Conservation (phyloP, 1,140 invertebrate genomes). For the Micrasema minimum region DNA sequence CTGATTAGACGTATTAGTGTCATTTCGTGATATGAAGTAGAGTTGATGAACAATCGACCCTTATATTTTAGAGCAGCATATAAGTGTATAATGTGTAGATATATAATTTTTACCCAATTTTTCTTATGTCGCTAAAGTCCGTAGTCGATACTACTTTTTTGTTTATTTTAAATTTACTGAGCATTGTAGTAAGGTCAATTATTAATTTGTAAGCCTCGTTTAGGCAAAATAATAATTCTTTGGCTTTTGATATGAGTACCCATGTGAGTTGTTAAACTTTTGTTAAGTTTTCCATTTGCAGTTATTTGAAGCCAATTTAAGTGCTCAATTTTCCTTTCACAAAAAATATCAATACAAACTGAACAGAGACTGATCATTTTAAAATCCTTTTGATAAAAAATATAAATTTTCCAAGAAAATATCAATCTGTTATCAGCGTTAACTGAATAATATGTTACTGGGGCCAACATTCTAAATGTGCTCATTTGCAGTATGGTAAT, state of each 20-base stretch:
- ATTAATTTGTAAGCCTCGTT: constrained; percentile 24
- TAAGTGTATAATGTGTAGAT: no score
- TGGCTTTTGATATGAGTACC: background rate
- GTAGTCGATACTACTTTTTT: no score
- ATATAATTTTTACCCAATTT: no score
- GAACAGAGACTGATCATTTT: constrained; percentile 21
- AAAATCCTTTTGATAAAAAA: constrained; percentile 13
- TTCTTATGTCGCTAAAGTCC: no score
- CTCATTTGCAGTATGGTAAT: constrained; percentile 34
- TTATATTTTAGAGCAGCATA: no score
- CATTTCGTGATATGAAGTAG: no score
- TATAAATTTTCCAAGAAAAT: constrained; percentile 13
- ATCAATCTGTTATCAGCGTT: constrained; percentile 9
- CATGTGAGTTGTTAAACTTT: background rate
- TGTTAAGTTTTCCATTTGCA: background rate
- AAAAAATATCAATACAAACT: constrained; percentile 16
- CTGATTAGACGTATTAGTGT: no score
- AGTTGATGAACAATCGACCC: no score
- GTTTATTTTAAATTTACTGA: no score
- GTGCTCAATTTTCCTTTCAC: constrained; percentile 9
- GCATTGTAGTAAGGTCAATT: constrained; percentile 14
- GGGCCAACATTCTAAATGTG: constrained; percentile 45
- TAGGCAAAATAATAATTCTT: background rate
- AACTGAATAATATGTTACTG: constrained; percentile 21
- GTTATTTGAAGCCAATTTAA: background rate